Evolutionary conservation across 37 sponge, comb jelly and placozoan species (phyloP).

Genomic region (Aplysina aerophoba): DNA sequence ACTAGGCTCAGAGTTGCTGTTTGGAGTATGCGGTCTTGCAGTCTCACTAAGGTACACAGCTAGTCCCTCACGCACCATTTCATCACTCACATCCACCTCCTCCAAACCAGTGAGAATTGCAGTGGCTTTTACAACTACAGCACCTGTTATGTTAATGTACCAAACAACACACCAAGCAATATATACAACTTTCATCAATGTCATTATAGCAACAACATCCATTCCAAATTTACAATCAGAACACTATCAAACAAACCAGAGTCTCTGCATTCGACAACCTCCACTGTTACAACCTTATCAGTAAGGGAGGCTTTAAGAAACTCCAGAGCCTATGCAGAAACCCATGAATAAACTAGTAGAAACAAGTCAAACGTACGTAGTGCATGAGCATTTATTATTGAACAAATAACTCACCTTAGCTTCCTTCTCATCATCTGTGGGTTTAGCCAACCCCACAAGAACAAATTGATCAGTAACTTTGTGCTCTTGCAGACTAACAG

Average conservation of each 20-base stretch:
- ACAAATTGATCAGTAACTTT: not conserved
- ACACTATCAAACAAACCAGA: not conserved
- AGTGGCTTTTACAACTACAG: not conserved
- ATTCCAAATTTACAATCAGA: not conserved
- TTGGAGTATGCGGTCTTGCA: not conserved
- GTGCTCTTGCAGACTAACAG: not conserved
- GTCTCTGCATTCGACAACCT: not conserved
- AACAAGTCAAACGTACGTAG: no score
- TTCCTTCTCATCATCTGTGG: slow-evolving; percentile 19
- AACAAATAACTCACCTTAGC: slow-evolving; percentile 3
- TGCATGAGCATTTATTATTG: no score
- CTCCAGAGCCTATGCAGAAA: slow-evolving; percentile 6
- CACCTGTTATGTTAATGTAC: not conserved
- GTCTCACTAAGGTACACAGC: not conserved
- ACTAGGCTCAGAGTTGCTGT: not conserved
- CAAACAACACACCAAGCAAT: no score
- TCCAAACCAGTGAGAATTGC: not conserved
- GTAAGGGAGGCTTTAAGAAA: not conserved
- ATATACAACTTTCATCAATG: no score
- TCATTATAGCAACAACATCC: not conserved
- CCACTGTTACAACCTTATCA: slow-evolving; percentile 21
- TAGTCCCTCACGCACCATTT: slow-evolving; percentile 10
- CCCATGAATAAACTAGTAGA: no score
- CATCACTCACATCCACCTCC: slow-evolving; percentile 12
- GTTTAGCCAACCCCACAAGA: slow-evolving; percentile 21